These are phyloP conservation scores for Hirtodrosophila duncani DNA, from an alignment of 2,888 invertebrate genomes.

Conservation along the genomic window DNA sequence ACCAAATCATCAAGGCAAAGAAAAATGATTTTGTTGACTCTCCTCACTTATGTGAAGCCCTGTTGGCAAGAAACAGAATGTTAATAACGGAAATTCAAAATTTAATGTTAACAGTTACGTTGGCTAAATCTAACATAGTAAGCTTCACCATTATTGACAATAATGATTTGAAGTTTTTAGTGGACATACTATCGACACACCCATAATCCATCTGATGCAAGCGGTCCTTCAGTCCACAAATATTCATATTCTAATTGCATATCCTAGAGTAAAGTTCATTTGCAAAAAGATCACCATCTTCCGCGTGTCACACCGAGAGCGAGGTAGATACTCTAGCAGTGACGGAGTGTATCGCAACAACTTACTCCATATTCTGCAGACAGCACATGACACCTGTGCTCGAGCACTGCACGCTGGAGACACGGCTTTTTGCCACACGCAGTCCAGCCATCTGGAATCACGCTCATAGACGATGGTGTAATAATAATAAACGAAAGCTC, in stretches of 20 bases:
- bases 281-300: neutral
- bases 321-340: slow-evolving; percentile 1
- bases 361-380: slow-evolving; percentile 15
- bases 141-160: neutral
- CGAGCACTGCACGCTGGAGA: slow-evolving; percentile 13
- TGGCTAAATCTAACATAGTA: neutral
- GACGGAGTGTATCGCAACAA: slow-evolving; percentile 8
- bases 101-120: slow-evolving; percentile 2
- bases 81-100: slow-evolving; percentile 1
- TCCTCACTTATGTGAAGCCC: too few relatives aligned
- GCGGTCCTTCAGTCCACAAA: slow-evolving; percentile 1
- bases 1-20: neutral
- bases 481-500: slow-evolving; percentile 5
- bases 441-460: slow-evolving; percentile 11
- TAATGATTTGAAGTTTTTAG: neutral
- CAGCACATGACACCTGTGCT: slow-evolving; percentile 13
- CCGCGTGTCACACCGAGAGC: slow-evolving; percentile 16
- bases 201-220: neutral
- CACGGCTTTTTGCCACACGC: slow-evolving; percentile 13
- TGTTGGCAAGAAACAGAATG: slow-evolving; percentile 4
- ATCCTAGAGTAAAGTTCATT: too few relatives aligned
- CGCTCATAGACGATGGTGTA: slow-evolving; percentile 2
- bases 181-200: neutral
- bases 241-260: slow-evolving; percentile 1
- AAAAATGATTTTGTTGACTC: too few relatives aligned